Evolutionary conservation across 1,140 invertebrate species (phyloP).

Genomic region (Scaptodrosophila lebanonensis): DNA sequence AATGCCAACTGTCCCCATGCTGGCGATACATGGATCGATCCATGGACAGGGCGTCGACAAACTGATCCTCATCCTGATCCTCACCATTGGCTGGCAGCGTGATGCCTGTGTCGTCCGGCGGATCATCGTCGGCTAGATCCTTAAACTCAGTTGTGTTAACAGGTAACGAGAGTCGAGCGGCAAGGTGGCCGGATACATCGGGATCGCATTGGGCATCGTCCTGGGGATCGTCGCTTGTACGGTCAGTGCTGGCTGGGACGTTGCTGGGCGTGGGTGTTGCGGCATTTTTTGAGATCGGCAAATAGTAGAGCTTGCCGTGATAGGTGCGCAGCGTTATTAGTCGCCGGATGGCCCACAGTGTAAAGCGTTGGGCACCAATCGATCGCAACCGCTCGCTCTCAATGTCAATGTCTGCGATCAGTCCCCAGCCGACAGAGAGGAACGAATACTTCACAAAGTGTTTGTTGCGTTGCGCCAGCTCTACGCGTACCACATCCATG

Average conservation of each 20-base stretch:
- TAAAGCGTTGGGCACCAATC: conserved; percentile 93
- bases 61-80: conserved; percentile 27
- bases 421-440: conserved; percentile 94
- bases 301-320: conserved; percentile 83
- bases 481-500: conserved; percentile 92
- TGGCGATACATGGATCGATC: conserved; percentile 76
- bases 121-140: conserved; percentile 41
- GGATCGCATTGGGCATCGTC: not conserved
- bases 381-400: conserved; percentile 94
- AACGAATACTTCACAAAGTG: conserved; percentile 89
- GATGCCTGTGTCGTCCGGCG: not conserved
- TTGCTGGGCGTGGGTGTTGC: not conserved
- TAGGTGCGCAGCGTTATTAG: conserved; percentile 85
- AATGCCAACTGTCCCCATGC: conserved; percentile 88
- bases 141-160: conserved; percentile 30
- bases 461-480: conserved; percentile 81
- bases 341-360: conserved; percentile 91
- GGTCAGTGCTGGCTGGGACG: not conserved
- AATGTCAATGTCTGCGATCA: conserved; percentile 97
- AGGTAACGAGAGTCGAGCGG: conserved; percentile 19
- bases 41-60: conserved; percentile 46
- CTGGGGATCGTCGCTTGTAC: not conserved
- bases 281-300: conserved; percentile 75
- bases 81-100: not conserved
- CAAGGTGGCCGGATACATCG: not conserved